Conservation (phyloP, 2,797 vertebrate species). For the Denticeps clupeoides region DNA sequence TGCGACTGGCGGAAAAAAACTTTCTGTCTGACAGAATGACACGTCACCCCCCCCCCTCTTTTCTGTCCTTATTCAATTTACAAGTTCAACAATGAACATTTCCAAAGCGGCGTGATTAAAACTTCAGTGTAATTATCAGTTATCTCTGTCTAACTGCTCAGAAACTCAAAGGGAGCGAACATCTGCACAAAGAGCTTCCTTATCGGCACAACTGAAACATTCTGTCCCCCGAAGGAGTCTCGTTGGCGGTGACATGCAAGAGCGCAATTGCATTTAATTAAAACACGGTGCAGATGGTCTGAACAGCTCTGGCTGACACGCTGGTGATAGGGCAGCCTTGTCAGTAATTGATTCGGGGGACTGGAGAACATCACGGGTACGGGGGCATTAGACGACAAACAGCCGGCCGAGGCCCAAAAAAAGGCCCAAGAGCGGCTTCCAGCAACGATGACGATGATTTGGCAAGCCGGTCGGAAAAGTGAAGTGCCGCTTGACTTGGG, state of each 20-base stretch:
- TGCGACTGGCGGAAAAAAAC: too few relatives aligned
- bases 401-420: too few relatives aligned
- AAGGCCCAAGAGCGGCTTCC: too few relatives aligned
- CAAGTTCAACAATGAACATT: conserved; percentile 26
- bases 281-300: conserved; percentile 25
- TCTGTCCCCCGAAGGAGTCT: conserved; percentile 43
- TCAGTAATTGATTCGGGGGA: conserved; percentile 18
- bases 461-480: too few relatives aligned
- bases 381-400: neutral
- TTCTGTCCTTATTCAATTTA: conserved; percentile 30
- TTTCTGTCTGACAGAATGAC: conserved; percentile 17
- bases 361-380: conserved; percentile 8
- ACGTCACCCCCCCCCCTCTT: conserved; percentile 21
- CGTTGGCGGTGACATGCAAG: neutral
- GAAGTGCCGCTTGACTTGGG: conserved; percentile 8
- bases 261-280: conserved; percentile 28
- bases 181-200: conserved; percentile 84
- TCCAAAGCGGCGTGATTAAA: conserved; percentile 18
- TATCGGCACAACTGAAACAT: conserved; percentile 84
- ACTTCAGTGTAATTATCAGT: conserved; percentile 26
- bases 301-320: conserved; percentile 21
- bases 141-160: conserved; percentile 54
- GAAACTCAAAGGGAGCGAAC: conserved; percentile 80
- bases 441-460: too few relatives aligned
- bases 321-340: conserved; percentile 14